Conservation (phyloP, 2,113 vertebrate genomes). For the human region GRCh38 chr14:56009501-56010000, state of each 20-base stretch:
- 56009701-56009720: not conserved
- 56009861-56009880: not conserved
- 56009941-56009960: not conserved
- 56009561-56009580: not conserved
- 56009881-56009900: not conserved
- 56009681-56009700: not conserved
- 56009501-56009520: not conserved
- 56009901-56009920: not conserved
- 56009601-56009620: not conserved
- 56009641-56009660: not conserved
- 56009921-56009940: not conserved
- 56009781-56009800: not conserved
- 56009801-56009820: not conserved
- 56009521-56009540: not conserved
- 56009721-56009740: not conserved
- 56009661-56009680: not conserved
- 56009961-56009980: not conserved
- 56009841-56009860: not conserved
- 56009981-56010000: too few species aligned
- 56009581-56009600: not conserved
- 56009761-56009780: not conserved
- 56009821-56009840: not conserved
- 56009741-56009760: not conserved
- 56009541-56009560: not conserved
- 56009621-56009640: not conserved